A percentile compares a stretch with the other conserved stretches of the same genome.
Conservation (phyloP, 2,113 vertebrate genomes). For the Etheostoma cragini region DNA sequence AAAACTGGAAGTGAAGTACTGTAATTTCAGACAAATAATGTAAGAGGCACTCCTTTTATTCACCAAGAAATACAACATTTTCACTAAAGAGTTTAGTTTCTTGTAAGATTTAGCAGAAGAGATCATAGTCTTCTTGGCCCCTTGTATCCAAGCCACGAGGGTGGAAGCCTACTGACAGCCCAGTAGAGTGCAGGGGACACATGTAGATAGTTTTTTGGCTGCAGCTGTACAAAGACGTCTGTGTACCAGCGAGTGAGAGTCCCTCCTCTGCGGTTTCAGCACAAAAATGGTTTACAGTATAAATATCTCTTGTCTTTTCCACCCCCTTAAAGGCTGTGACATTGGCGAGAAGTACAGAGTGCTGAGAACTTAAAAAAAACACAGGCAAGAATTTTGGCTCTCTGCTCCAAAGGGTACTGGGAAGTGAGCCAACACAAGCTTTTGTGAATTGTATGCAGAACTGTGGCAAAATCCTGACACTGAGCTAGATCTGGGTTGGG, state of each 20-base stretch:
- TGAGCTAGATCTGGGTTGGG: slow-evolving; percentile 65
- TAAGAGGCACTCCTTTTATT: slow-evolving; percentile 15
- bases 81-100: slow-evolving; percentile 36
- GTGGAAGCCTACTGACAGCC: slow-evolving; percentile 63
- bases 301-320: slow-evolving; percentile 65
- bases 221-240: slow-evolving; percentile 71
- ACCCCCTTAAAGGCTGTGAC: slow-evolving; percentile 77
- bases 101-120: slow-evolving; percentile 37
- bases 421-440: slow-evolving; percentile 78
- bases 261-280: slow-evolving; percentile 66
- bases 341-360: slow-evolving; percentile 74
- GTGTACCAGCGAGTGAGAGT: slow-evolving; percentile 68
- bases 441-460: slow-evolving; percentile 73
- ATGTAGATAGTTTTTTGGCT: slow-evolving; percentile 74
- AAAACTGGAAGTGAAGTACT: slow-evolving; percentile 10
- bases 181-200: slow-evolving; percentile 62
- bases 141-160: slow-evolving; percentile 43
- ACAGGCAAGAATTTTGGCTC: slow-evolving; percentile 75
- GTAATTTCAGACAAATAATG: slow-evolving; percentile 33
- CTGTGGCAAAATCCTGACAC: slow-evolving; percentile 72
- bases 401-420: slow-evolving; percentile 64
- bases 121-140: slow-evolving; percentile 44
- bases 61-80: slow-evolving; percentile 29
- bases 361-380: slow-evolving; percentile 78
- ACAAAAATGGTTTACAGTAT: slow-evolving; percentile 74